Evolutionary conservation across 2,888 invertebrate species (phyloP), one percentile per base, ranked within the genome.

Genomic region (Notocelia uddmanniana): DNA sequence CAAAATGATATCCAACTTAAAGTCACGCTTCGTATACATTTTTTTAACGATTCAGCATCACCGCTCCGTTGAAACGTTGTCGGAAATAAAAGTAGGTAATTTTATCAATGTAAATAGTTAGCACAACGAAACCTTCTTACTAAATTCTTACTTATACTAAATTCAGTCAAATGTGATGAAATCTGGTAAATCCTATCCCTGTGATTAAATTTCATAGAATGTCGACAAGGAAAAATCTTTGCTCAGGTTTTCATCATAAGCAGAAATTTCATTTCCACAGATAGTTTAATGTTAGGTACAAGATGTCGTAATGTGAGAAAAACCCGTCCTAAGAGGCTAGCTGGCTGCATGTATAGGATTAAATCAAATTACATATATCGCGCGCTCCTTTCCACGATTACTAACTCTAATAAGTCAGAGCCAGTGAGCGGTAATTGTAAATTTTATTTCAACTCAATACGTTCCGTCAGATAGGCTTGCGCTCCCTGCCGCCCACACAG

Each of bases 221-320:
- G 3, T 45, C n/a, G 45, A n/a, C n/a, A 59, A 41, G 37, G 45
- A 45, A 60, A 60, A 23, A 21, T 41, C n/a, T 48, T 48, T 2
- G 11, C 60, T 45, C 18, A 10, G 26, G 18, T 26, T 60, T 60
- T 9, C 60, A 45, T 13, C 23, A 45, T 26, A 21, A 59, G 31
- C 57, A 57, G 37, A 63, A 71, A 66, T 54, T 59, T 59, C 31
- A 18, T 62, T 68, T 67, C 41, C 10, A 23, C 45, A n/a, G 37
- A 83, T 83, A 84, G 80, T 84, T 81, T 81, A 77, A 77, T 71
- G 74, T 72, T 55, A 66, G 71, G 69, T 75, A 76, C 77, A 74
- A 76, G 78, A 78, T 85, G 90, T 89, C 84, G 88, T 85, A 91
- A 90, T 80, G 83, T 87, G 84, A 85, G 83, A 83, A 81, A 85